phyloP scores from a whole-genome alignment of 2,888 invertebrate genomes.

The Zeuzera pyrina region DNA sequence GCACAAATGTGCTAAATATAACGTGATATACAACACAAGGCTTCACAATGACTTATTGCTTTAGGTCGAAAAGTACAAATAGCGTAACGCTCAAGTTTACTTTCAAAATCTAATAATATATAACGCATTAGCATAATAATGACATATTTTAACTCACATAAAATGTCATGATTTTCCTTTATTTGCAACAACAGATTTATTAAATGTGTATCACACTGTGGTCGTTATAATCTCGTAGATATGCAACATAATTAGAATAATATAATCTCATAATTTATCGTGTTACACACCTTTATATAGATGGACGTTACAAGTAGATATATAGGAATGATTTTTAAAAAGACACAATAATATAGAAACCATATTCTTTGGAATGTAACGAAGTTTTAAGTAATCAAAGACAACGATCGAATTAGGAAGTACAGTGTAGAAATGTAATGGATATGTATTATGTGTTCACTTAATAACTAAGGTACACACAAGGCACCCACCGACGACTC shows the following conservation, averaged over 20 bases:
- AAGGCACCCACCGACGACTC: constrained; percentile 49
- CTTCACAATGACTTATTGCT: constrained; percentile 59
- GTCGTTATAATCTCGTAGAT: constrained; percentile 20
- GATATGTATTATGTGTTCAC: constrained; percentile 26
- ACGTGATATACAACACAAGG: constrained; percentile 47
- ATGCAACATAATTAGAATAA: constrained; percentile 15
- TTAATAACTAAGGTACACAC: constrained; percentile 39
- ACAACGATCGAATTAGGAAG: constrained; percentile 14
- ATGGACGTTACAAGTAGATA: constrained; percentile 27
- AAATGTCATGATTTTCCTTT: no score
- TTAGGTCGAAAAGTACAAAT: constrained; percentile 20
- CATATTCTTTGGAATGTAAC: constrained; percentile 66
- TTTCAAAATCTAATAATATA: background rate
- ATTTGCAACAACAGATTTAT: no score
- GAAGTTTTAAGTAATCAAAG: constrained; percentile 39
- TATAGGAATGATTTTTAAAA: constrained; percentile 54
- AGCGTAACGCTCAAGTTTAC: background rate
- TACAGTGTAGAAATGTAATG: constrained; percentile 21
- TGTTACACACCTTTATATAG: constrained; percentile 43
- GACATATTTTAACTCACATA: no score
- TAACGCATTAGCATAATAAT: background rate
- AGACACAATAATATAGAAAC: constrained; percentile 37
- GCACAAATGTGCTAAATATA: constrained; percentile 54
- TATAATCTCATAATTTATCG: constrained; percentile 15
- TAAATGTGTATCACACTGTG: no score